phyloP scores from a whole-genome alignment of 2,888 invertebrate species.

The Corbicula japonica region DNA sequence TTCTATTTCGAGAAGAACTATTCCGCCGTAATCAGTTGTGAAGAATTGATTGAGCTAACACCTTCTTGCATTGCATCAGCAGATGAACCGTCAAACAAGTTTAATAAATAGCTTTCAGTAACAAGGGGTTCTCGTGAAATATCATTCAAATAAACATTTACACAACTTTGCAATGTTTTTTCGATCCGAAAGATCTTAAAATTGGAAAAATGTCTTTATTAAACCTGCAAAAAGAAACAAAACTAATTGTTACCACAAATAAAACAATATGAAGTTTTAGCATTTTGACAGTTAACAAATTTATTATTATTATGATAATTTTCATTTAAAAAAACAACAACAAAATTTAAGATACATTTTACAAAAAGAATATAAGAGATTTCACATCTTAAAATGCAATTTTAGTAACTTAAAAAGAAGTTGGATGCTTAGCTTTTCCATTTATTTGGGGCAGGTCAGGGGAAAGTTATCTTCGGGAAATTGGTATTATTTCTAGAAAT shows the following conservation, averaged over 20 bases:
- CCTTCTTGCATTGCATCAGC: slow-evolving; percentile 24
- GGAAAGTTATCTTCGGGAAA: no score
- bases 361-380: no score
- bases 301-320: no score
- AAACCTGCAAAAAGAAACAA: slow-evolving; percentile 56
- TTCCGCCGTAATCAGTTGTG: slow-evolving; percentile 22
- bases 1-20: slow-evolving; percentile 12
- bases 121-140: slow-evolving; percentile 48
- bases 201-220: slow-evolving; percentile 58
- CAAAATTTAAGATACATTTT: no score
- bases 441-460: no score
- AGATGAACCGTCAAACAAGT: slow-evolving; percentile 46
- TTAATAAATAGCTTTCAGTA: slow-evolving; percentile 42
- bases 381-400: no score
- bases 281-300: no score
- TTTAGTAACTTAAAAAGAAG: no score
- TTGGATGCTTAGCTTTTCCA: no score
- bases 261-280: no score
- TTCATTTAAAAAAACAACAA: no score
- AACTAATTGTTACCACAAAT: slow-evolving; percentile 12
- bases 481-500: no score
- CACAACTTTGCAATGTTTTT: slow-evolving; percentile 65
- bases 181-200: slow-evolving; percentile 68
- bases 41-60: slow-evolving; percentile 38
- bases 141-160: slow-evolving; percentile 63